Evolutionary conservation across 2,888 invertebrate species (phyloP), one percentile per base, ranked within the genome.

Genomic region (Cryptocheilus praepositus): DNA sequence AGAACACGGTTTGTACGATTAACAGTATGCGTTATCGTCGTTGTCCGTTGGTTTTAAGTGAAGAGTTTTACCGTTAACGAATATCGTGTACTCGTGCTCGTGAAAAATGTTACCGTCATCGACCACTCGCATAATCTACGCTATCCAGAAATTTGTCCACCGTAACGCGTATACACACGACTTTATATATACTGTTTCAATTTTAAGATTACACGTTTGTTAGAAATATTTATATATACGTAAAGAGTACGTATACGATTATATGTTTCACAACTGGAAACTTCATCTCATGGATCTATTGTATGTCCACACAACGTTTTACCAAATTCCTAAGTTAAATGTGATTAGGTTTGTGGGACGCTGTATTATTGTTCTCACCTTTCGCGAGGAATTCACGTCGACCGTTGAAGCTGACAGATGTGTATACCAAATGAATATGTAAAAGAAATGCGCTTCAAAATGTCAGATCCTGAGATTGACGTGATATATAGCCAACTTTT

Each of bases 111-210:
- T 71, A 57, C 71, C 57, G 57, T 54, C 16, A 28, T 28, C 36
- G 15, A 25, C 25, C 25, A 53, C 25, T 53, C 22, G 25, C 25
- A 52, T 54, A 16, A 51, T 51, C 11, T 51, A 51, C 19, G 51
- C 18, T 18, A 51, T 51, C 11, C 11, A 52, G 15, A 52, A 0
- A 22, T 21, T 21, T 52, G 15, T 52, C 49, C 19, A 36, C 60
- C 19, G 25, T 46, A 46, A 46, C 25, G 8, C 22, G 36, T 46
- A 22, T 46, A 72, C 63, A 72, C 60, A 64, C 68, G 71, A 69
- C 77, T 70, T 61, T 79, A 77, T 79, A 79, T 81, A 77, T 75
- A 76, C 79, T 81, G 76, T 74, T 81, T 70, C 76, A 79, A 77
- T 81, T 78, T 77, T 71, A 70, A 69, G 57, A 72, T 1, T 36